These are phyloP conservation scores for Margaritifera margaritifera DNA, from an alignment of 2,888 invertebrate genomes.

Conservation along the genomic window DNA sequence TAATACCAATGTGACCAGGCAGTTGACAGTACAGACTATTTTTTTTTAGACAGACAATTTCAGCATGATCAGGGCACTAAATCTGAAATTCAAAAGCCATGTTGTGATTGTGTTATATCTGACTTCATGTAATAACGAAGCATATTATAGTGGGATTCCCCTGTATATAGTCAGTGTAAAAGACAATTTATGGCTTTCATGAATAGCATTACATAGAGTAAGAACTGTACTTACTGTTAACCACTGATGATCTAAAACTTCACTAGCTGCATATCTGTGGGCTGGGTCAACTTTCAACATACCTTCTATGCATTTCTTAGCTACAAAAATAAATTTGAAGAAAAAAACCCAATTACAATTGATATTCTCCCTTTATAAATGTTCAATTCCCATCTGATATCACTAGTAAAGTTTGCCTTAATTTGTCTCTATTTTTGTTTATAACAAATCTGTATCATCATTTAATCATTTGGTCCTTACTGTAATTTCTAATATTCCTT, in stretches of 20 bases:
- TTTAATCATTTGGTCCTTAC: not conserved
- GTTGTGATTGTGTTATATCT: too few species aligned
- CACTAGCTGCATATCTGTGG: slow-evolving; percentile 75
- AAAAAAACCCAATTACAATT: not conserved
- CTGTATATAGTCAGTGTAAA: not conserved
- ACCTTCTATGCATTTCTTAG: slow-evolving; percentile 73
- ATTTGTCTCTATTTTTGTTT: too few species aligned
- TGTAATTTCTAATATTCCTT: not conserved
- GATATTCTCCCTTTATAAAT: not conserved
- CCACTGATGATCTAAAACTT: slow-evolving; percentile 76
- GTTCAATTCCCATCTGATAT: too few species aligned
- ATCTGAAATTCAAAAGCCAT: too few species aligned
- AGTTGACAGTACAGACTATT: too few species aligned
- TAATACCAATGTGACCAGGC: too few species aligned
- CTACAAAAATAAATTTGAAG: slow-evolving; percentile 56
- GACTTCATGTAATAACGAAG: too few species aligned
- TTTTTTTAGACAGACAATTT: too few species aligned
- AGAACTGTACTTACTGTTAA: slow-evolving; percentile 59
- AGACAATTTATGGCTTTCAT: not conserved
- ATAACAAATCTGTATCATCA: not conserved
- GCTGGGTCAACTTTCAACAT: slow-evolving; percentile 76
- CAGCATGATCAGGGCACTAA: too few species aligned
- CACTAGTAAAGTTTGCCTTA: too few species aligned
- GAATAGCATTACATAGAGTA: not conserved
- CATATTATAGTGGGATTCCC: too few species aligned